Evolutionary conservation across 2,113 vertebrate species (phyloP).

Genomic region (Ptilonorhynchus violaceus): DNA sequence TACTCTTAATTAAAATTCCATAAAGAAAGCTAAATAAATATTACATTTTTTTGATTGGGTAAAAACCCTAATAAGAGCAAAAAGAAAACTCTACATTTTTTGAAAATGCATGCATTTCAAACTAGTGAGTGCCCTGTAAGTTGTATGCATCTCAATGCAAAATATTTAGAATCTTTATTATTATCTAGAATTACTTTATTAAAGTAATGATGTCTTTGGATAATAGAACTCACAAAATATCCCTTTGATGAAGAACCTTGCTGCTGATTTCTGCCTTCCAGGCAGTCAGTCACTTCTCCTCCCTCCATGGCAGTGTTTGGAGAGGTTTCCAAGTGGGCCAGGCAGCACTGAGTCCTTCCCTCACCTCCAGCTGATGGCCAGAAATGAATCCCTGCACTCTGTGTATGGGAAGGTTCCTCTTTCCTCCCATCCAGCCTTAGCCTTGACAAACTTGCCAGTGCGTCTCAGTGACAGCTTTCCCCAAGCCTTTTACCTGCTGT

Average conservation of each 20-base stretch:
- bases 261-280: not conserved
- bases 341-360: not conserved
- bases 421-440: not conserved
- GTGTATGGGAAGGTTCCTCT: not conserved
- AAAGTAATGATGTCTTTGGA: not conserved
- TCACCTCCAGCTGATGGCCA: not conserved
- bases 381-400: not conserved
- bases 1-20: not conserved
- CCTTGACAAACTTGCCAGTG: not conserved
- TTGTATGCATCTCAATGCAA: not conserved
- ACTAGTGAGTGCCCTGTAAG: not conserved
- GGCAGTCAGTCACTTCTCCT: not conserved
- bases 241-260: not conserved
- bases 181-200: too few species aligned
- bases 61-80: not conserved
- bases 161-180: not conserved
- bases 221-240: not conserved
- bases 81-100: accelerated
- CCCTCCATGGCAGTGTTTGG: not conserved
- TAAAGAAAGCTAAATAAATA: not conserved
- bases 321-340: not conserved
- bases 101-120: not conserved
- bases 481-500: not conserved
- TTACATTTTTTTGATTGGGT: not conserved
- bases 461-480: not conserved